Base-by-base conservation (phyloP, 2,888 invertebrate genomes). In the Nymphalis urticae region DNA sequence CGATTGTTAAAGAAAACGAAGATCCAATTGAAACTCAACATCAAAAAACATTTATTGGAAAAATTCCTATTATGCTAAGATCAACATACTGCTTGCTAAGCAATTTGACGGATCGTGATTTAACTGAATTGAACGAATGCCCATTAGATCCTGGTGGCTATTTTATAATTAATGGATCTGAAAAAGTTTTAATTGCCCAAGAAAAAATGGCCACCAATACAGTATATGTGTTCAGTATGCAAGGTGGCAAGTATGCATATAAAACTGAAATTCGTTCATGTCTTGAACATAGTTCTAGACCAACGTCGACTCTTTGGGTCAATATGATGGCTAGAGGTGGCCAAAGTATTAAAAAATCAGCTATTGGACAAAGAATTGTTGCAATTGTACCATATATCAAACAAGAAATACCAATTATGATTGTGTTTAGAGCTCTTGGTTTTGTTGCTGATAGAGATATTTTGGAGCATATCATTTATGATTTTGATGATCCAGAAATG, bases 161-260 rank as follows among this genome's bases (percentile, higher is more conserved):
- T 88, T 99, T 99, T 82, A 98, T 99, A 76, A 99, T 99, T 74
- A 99, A 99, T 85, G 99, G 99, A 1, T 99, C 99, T 9, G 99
- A 99, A 90, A 99, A 99, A 88, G 97, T 99, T 4, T 92, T 99
- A 48, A 99, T 99, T 85, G 99, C 99, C 0, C 99, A 99, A 88
- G 99, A 99, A 86, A 99, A 99, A 92, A 99, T 99, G 99, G 99
- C 99, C 8, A 99, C 99, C 9, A 99, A 99, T 85, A 99, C 99
- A 59, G 99, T 99, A 1, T 99, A 99, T 90, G 99, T 99, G 17
- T 99, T 99, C 84, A 97, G 98, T 79, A 98, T 99, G 98, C 99
- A 99, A 91, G 99, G 99, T 88, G 98, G 98, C 32, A 99, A 99
- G 88, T 99, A 97, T 93, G 99, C 99, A 0, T 99, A 96, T 85